These are phyloP conservation scores for Lateolabrax maculatus DNA, from an alignment of 2,797 vertebrate species.

Conservation along the genomic window DNA sequence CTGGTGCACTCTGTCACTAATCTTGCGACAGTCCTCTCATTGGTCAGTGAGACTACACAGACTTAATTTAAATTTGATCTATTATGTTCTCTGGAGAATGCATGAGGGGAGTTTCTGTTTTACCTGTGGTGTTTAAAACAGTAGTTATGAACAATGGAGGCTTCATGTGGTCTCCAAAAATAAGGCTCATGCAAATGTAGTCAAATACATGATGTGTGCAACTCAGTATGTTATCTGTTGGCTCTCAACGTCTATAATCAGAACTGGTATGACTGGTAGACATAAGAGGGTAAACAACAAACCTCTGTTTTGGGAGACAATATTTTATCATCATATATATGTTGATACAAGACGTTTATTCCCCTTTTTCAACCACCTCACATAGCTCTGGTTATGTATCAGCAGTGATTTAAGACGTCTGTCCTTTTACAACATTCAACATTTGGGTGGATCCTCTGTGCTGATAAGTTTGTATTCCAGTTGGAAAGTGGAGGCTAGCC, in stretches of 20 bases:
- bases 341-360: rapidly evolving
- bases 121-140: conserved; percentile 16
- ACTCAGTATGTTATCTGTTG: conserved; percentile 42
- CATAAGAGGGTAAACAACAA: not conserved
- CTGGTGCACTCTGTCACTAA: conserved; percentile 27
- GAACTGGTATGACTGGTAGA: conserved; percentile 49
- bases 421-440: not conserved
- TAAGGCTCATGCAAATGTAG: conserved; percentile 64
- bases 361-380: not conserved
- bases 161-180: conserved; percentile 46
- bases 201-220: conserved; percentile 53
- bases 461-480: not conserved
- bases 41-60: not conserved
- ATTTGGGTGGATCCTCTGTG: not conserved
- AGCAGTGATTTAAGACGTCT: not conserved
- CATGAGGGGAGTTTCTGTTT: conserved; percentile 22
- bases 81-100: not conserved
- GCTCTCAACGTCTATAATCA: conserved; percentile 14
- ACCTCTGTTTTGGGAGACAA: not conserved
- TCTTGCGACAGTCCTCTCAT: conserved; percentile 30
- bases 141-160: conserved; percentile 41
- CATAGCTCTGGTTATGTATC: not conserved
- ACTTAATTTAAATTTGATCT: conserved; percentile 4
- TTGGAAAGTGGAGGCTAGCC: not conserved
- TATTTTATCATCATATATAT: not conserved